Percentiles rank a stretch among this genome's conserved stretches.
phyloP scores from a whole-genome alignment of 2,888 invertebrate genomes.

The Aleiodes alternator region DNA sequence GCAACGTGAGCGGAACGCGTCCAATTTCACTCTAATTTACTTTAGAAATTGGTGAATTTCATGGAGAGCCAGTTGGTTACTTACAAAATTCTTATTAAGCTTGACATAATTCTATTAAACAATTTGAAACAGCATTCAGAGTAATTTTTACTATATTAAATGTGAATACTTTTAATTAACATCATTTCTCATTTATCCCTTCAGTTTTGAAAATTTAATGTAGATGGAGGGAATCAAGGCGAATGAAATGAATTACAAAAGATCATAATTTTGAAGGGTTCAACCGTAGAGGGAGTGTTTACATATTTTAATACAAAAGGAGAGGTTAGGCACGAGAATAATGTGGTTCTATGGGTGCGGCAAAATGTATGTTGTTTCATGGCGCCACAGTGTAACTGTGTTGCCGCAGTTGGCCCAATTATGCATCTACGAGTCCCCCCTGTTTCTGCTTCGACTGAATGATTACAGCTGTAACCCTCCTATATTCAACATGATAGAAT shows the following conservation, averaged over 20 bases:
- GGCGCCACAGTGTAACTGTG: neutral
- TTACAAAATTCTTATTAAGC: no score
- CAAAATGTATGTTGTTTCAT: constrained; percentile 5
- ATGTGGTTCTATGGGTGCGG: constrained; percentile 14
- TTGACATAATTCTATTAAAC: no score
- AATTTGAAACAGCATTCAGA: no score
- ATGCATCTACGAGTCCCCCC: neutral
- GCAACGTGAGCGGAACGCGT: no score
- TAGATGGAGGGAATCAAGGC: neutral
- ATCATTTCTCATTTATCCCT: neutral
- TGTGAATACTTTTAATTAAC: neutral
- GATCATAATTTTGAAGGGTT: constrained; percentile 3
- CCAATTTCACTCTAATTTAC: no score
- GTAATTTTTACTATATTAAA: constrained; percentile 1
- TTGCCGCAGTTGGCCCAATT: neutral
- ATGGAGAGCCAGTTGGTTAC: no score
- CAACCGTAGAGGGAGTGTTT: constrained; percentile 10
- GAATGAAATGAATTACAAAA: neutral
- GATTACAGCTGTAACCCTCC: neutral
- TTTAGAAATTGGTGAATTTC: no score
- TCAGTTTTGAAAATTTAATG: neutral
- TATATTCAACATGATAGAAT: neutral
- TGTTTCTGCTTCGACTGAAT: neutral
- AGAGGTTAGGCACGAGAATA: constrained; percentile 7
- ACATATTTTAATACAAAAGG: constrained; percentile 5